Percentiles rank a stretch among this genome's conserved stretches.
Conservation (phyloP, 2,888 invertebrate species). For the Scaeva pyrastri region DNA sequence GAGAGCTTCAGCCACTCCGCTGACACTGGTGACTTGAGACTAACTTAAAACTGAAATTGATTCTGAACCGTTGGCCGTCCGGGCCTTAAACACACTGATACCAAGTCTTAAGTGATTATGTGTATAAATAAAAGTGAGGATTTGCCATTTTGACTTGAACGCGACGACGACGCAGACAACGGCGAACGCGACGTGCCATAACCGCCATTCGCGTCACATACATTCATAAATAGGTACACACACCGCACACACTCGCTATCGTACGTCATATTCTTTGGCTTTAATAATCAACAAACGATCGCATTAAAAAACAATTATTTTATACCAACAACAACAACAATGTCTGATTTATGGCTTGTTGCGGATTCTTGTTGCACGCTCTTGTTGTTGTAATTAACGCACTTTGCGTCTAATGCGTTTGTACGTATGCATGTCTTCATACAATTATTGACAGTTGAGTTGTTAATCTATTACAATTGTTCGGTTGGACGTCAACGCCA, state of each 20-base stretch:
- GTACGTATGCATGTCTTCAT: constrained; percentile 6
- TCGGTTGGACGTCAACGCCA: constrained; percentile 1
- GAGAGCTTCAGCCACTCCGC: constrained; percentile 56
- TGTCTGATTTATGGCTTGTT: constrained; percentile 5
- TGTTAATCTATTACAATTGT: constrained; percentile 63
- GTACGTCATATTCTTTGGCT: constrained; percentile 48
- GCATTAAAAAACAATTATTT: constrained; percentile 68
- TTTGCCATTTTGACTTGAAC: constrained; percentile 25
- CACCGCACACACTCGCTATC: constrained; percentile 3
- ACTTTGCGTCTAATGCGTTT: too few species aligned
- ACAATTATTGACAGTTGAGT: too few species aligned
- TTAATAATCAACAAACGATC: constrained; percentile 41
- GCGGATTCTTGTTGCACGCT: neutral
- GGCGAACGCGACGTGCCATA: neutral
- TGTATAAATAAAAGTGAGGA: constrained; percentile 71
- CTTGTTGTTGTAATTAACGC: constrained; percentile 4
- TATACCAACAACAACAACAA: constrained; percentile 14
- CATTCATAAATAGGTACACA: too few species aligned
- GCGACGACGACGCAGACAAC: neutral
- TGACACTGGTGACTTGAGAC: constrained; percentile 55
- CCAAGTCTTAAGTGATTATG: constrained; percentile 49
- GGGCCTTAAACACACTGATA: constrained; percentile 69
- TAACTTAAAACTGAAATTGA: constrained; percentile 45
- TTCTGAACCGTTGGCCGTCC: constrained; percentile 61
- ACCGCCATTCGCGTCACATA: neutral